Percentiles rank a stretch among this genome's conserved stretches.
Evolutionary conservation across 2,113 vertebrate species (phyloP).

Genomic region (Elgaria multicarinata): DNA sequence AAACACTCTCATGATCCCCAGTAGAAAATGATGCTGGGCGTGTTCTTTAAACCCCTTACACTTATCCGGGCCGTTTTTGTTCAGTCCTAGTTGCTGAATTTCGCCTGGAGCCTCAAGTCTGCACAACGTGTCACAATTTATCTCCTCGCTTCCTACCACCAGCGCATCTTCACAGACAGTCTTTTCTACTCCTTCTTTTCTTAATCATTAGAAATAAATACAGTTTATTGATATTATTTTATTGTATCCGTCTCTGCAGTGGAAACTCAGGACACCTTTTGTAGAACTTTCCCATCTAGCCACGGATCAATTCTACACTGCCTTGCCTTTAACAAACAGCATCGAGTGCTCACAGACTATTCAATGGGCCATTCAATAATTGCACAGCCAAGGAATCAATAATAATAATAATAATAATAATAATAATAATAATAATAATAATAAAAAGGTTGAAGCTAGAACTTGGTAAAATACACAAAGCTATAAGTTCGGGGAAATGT

Average conservation of each 20-base stretch:
- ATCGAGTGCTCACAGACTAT: not conserved
- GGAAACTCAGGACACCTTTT: not conserved
- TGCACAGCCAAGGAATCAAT: not conserved
- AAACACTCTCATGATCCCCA: too few species aligned
- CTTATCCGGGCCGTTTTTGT: too few species aligned
- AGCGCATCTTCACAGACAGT: not conserved
- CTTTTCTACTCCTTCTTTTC: not conserved
- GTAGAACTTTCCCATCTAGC: not conserved
- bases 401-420: too few species aligned
- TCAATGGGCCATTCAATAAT: constrained; percentile 8
- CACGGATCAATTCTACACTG: not conserved
- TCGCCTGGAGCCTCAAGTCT: too few species aligned
- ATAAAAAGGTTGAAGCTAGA: not conserved
- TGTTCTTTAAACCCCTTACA: too few species aligned
- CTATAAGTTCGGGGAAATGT: not conserved
- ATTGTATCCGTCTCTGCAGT: not conserved
- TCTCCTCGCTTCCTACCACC: not conserved
- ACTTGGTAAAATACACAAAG: not conserved
- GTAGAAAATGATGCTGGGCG: too few species aligned
- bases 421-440: too few species aligned
- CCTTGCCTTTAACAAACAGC: not conserved
- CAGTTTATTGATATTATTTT: not conserved
- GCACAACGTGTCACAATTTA: not conserved
- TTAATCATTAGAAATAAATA: not conserved
- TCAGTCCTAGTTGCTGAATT: too few species aligned